Percentiles rank a stretch among this genome's conserved stretches.
Conservation (phyloP, 2,888 invertebrate species). For the Volucella bombylans region DNA sequence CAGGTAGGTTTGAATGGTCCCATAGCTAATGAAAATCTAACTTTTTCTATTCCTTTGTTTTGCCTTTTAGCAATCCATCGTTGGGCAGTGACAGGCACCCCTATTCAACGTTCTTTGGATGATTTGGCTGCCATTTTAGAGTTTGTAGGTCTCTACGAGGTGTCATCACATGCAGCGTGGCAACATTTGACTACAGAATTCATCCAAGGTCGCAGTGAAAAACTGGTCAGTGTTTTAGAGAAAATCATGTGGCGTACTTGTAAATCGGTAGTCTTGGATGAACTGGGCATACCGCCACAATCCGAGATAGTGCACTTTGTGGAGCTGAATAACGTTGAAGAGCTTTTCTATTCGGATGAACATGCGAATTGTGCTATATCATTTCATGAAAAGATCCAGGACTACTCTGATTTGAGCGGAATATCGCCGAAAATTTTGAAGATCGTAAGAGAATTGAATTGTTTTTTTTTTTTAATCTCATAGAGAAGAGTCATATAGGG, state of each 20-base stretch:
- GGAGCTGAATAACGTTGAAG: constrained; percentile 88
- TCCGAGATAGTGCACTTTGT: constrained; percentile 85
- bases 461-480: neutral
- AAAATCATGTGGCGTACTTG: constrained; percentile 86
- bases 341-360: constrained; percentile 87
- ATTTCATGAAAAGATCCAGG: constrained; percentile 83
- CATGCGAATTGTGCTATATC: constrained; percentile 83
- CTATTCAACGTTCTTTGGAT: constrained; percentile 85
- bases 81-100: constrained; percentile 91
- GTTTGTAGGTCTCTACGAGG: constrained; percentile 82
- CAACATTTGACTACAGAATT: constrained; percentile 38
- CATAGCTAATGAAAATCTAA: neutral
- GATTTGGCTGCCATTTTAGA: constrained; percentile 82
- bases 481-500: neutral
- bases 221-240: constrained; percentile 75
- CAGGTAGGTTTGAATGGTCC: constrained; percentile 72
- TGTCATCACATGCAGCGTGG: constrained; percentile 56
- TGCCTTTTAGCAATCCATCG: constrained; percentile 84
- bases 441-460: constrained; percentile 61
- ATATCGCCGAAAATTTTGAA: constrained; percentile 82
- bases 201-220: constrained; percentile 32
- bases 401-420: constrained; percentile 72
- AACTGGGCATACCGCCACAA: constrained; percentile 87
- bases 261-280: constrained; percentile 86
- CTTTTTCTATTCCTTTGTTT: neutral